Evolutionary conservation across 2,113 vertebrate genomes (phyloP), one percentile per base, ranked within the genome.

Genomic region (Larimichthys crocea): DNA sequence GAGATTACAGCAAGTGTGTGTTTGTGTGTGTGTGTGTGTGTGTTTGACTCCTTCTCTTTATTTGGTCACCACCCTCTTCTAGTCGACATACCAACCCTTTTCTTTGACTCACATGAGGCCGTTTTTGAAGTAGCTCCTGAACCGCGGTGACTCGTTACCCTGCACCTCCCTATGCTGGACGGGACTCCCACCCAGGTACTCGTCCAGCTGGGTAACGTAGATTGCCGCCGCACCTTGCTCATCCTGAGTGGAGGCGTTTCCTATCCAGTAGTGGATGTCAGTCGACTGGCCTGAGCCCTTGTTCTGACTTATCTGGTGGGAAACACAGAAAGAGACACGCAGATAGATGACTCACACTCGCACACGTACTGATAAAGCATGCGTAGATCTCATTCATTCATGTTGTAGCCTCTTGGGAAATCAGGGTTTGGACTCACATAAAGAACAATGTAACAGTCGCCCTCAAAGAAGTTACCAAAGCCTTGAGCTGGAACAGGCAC

Each of bases 201-300:
- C 91, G 5, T 98, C 97, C 94, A 98, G 80, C 92, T 97, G 96
- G 24, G 94, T 95, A 48, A 96, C 91, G 0, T 94, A 97, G 84
- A 97, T 64, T 75, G 97, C 97, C 0, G 96, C 96, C 0, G 96
- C 94, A 0, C 96, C 97, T 49, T 98, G 97, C 84, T 98, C 97
- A 0, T 97, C 97, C 93, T 95, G 96, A 0, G 96, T 95, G 16
- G 97, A 96, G 2, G 93, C 49, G 16, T 83, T 94, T 12, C 97
- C 97, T 1, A 98, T 96, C 97, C 97, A 98, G 89, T 95, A 97
- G 89, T 98, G 97, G 80, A 97, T 82, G 76, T 97, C 95, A 3
- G 89, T 76, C 0, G 92, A 74, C 29, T 93, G 91, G 0, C 35
- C 79, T 0, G 93, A 87, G 0, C 85, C 91, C 46, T 89, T 91